Evolutionary conservation across 37 sponge, comb jelly and placozoan genomes (phyloP).

Genomic region (Ephydatia muelleri): DNA sequence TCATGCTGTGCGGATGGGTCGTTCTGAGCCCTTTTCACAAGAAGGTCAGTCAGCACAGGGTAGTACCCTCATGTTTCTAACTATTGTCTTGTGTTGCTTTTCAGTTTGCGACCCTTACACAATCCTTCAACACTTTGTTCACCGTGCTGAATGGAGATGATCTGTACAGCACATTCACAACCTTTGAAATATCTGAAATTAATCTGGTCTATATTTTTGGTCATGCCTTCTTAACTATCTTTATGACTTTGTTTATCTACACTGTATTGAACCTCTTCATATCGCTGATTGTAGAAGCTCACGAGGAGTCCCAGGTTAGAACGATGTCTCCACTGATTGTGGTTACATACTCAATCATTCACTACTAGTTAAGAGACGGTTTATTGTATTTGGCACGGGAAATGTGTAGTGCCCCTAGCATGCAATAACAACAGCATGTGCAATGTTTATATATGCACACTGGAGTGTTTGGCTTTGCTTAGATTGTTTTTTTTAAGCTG

Average conservation of each 20-base stretch:
- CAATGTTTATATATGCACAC: too few relatives aligned
- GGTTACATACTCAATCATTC: neutral
- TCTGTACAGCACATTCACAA: constrained; percentile 29
- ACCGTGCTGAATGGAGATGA: constrained; percentile 65
- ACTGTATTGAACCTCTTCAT: constrained; percentile 64
- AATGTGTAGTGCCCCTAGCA: too few relatives aligned
- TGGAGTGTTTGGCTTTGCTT: too few relatives aligned
- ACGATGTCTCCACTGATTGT: neutral
- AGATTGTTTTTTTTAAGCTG: too few relatives aligned
- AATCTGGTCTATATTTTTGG: constrained; percentile 38
- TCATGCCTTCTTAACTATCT: constrained; percentile 40
- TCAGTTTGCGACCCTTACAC: constrained; percentile 24
- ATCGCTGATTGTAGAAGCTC: constrained; percentile 40
- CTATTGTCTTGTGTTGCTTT: neutral
- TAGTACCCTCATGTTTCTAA: too few relatives aligned
- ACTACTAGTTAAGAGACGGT: too few relatives aligned
- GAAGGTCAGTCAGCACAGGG: neutral
- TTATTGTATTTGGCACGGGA: too few relatives aligned
- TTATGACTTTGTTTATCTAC: constrained; percentile 51
- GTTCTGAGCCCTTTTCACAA: constrained; percentile 44
- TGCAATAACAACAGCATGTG: too few relatives aligned
- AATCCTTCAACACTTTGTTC: constrained; percentile 40
- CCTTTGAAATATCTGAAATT: constrained; percentile 5
- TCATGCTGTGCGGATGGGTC: constrained; percentile 46
- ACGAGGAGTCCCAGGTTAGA: constrained; percentile 48